Evolutionary conservation across 1,140 invertebrate species (phyloP).

Genomic region (Aphaenogaster ashmeadi): DNA sequence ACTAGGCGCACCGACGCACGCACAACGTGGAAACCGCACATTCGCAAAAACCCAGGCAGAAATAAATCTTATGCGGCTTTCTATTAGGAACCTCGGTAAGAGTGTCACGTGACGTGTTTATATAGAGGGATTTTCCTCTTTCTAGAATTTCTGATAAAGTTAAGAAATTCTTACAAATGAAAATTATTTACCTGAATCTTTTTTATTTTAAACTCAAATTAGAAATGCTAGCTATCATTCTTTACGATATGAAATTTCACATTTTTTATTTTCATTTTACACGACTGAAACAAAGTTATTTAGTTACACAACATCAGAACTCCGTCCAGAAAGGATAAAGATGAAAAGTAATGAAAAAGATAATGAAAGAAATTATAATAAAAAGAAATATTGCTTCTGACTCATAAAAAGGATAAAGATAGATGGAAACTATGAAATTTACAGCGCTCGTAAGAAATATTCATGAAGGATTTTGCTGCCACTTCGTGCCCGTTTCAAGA

Average conservation of each 20-base stretch:
- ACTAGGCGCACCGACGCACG: neutral
- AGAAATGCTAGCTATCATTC: neutral
- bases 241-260: neutral
- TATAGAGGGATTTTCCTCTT: neutral
- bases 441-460: slow-evolving; percentile 42
- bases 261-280: neutral
- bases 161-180: neutral
- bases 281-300: slow-evolving; percentile 3
- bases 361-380: slow-evolving; percentile 8
- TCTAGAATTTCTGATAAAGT: neutral
- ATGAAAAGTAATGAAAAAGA: slow-evolving; percentile 4
- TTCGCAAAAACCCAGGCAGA: slow-evolving; percentile 5
- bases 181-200: neutral
- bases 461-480: slow-evolving; percentile 39
- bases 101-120: neutral
- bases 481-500: slow-evolving; percentile 25
- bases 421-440: slow-evolving; percentile 36
- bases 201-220: neutral
- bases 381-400: slow-evolving; percentile 19
- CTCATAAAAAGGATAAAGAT: slow-evolving; percentile 29
- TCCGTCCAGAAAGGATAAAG: neutral
- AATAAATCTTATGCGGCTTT: slow-evolving; percentile 22
- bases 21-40: neutral
- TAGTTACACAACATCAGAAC: neutral
- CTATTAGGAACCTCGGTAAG: neutral